Base-by-base conservation (phyloP, 2,888 invertebrate genomes). In the Cecidostiba fungosa region DNA sequence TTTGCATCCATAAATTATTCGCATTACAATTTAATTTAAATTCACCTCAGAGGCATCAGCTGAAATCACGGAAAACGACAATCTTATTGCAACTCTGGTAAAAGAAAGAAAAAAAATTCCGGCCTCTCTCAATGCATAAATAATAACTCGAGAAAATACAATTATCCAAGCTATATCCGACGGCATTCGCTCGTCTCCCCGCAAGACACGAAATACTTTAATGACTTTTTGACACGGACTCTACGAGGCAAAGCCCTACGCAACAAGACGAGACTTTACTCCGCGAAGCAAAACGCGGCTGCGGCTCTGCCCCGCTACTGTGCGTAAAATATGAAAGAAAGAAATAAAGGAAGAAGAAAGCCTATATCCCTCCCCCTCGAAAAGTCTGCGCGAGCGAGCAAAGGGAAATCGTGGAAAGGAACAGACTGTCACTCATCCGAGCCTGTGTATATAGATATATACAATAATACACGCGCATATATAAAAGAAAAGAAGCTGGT, bases 371-470 rank as follows among this genome's bases (percentile, higher is more conserved):
- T 29, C n/a, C 0, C 19, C 23, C 47, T 14, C 4, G 59, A 54
- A 62, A 66, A 77, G 26, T 66, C 29, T n/a, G 69, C 19, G 36
- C 26, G 14, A 10, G 8, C 29, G 5, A 16, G 69, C 69, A 82
- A 77, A 77, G 84, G 76, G 78, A 86, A 87, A 62, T 87, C 86
- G 79, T 79, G 87, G 85, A 86, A 89, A 87, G 72, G 16, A 82
- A 85, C 80, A 74, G 86, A 81, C 85, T 89, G 88, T 87, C 86
- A 88, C 76, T 88, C 88, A 86, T 87, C 83, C 85, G 76, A 81
- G 76, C 76, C 77, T 77, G 59, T 23, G 29, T 54, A 59, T 69
- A 72, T 50, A 50, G 29, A 32, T 73, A 76, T 26, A 74, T 50
- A 73, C n/a, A 43, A 12, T 79, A 50, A 32, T 81, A 59, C 36